Evolutionary conservation across 1,140 invertebrate genomes (phyloP).

Genomic region (Leguminivora glycinivorella): DNA sequence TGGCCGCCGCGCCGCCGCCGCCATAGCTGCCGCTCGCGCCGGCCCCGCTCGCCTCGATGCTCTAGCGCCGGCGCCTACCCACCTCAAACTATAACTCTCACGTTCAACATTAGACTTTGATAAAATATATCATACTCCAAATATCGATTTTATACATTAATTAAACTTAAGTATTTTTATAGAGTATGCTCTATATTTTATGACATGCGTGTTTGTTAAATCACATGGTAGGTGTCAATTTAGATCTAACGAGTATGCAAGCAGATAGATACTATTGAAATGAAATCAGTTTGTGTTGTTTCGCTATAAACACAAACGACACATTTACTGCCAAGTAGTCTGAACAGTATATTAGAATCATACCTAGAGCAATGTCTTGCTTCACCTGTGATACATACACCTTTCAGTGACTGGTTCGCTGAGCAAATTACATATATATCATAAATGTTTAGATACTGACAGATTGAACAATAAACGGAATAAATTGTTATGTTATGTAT

Average conservation of each 20-base stretch:
- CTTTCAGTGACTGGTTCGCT: no score
- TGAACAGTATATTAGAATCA: background rate
- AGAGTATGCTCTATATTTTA: background rate
- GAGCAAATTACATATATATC: no score
- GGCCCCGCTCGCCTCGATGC: slow-evolving; percentile 42
- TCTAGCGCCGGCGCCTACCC: slow-evolving; percentile 3
- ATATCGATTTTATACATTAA: background rate
- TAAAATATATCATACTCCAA: background rate
- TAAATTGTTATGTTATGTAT: no score
- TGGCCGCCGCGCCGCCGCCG: slow-evolving; percentile 64
- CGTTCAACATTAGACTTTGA: background rate
- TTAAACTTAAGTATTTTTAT: background rate
- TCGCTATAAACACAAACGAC: no score
- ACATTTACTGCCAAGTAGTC: background rate
- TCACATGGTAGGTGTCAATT: no score
- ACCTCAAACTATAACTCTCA: background rate
- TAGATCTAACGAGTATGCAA: no score
- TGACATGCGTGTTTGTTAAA: background rate
- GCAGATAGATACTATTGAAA: background rate
- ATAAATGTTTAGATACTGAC: no score
- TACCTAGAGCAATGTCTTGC: no score
- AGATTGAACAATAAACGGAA: no score
- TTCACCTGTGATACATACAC: no score
- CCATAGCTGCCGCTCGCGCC: slow-evolving; percentile 28
- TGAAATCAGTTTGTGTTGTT: no score